Base-by-base conservation (phyloP, 1,140 invertebrate species). In the Vollenhovia emeryi region DNA sequence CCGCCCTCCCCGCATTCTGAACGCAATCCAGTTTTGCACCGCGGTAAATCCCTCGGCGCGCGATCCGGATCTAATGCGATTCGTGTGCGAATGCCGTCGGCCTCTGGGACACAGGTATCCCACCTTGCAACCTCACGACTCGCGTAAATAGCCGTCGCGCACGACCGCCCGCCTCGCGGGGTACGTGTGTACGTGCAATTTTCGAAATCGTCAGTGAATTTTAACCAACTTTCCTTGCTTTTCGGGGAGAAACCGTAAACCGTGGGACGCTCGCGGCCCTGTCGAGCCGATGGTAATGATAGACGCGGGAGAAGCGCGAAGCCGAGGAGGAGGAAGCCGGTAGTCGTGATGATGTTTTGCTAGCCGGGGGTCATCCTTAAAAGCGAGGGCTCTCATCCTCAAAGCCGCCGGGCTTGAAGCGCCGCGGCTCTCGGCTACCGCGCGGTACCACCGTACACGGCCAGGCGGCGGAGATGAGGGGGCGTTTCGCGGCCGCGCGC, bases 341-440 rank as follows among this genome's bases (percentile, higher is more conserved):
- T 80, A 80, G 76, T 80, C 76, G 62, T 48, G 76, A 68, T 68
- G 62, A 52, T 68, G 76, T 79, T 79, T 79, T n/a, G 76, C 76
- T 68, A 79, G 62, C 45, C 33, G 62, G 45, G 45, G 76, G 48
- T 80, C 76, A 69, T 69, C 43, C 45, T 69, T 55, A 69, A 71
- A 69, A 69, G 76, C n/a, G 45, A 52, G 40, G 18, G 40, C 33
- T 15, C 30, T 27, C 57, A n/a, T 45, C 24, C 40, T 79, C 27
- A 79, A 68, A 68, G 62, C 62, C 48, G 33, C 3, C 48, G 48
- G 62, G 18, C 33, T 79, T 55, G 68, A 68, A 15, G 76, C 33
- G 75, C n/a, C n/a, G n/a, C n/a, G n/a, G n/a, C 43, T 64, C 30
- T 4, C 30, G 36, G 55, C 36, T 60, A 30, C 21, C 40, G 75